These are phyloP conservation scores for Lytechinus variegatus DNA, from an alignment of 35 echinoderm and acorn worm genomes.

Conservation along the genomic window DNA sequence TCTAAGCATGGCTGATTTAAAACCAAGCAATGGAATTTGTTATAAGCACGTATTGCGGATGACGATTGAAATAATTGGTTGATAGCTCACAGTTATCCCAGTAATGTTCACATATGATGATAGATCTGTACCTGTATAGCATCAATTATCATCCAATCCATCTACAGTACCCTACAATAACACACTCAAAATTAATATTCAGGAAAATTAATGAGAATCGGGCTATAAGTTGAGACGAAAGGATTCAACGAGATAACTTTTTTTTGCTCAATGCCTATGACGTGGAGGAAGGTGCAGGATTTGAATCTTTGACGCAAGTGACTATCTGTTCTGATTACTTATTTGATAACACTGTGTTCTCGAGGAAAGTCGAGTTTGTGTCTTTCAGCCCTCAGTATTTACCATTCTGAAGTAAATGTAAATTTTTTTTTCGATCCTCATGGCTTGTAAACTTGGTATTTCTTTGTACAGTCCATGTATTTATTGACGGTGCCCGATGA, in stretches of 20 bases:
- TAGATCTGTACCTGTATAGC: background rate
- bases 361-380: background rate
- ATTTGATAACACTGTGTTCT: background rate
- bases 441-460: background rate
- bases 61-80: background rate
- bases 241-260: background rate
- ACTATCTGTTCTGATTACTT: background rate
- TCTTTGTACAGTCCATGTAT: background rate
- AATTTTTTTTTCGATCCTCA: background rate
- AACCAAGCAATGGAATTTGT: background rate
- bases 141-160: background rate
- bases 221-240: background rate
- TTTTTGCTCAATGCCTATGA: background rate
- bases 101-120: background rate
- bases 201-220: slow-evolving; percentile 11
- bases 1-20: no score
- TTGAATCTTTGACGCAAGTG: slow-evolving; percentile 27
- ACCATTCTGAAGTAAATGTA: background rate
- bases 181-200: background rate
- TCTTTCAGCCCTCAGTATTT: background rate
- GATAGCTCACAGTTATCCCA: background rate
- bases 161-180: background rate
- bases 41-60: background rate
- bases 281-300: slow-evolving; percentile 17
- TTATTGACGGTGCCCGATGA: background rate